Evolutionary conservation across 2,888 invertebrate genomes (phyloP).

Genomic region (Cetonia aurata): DNA sequence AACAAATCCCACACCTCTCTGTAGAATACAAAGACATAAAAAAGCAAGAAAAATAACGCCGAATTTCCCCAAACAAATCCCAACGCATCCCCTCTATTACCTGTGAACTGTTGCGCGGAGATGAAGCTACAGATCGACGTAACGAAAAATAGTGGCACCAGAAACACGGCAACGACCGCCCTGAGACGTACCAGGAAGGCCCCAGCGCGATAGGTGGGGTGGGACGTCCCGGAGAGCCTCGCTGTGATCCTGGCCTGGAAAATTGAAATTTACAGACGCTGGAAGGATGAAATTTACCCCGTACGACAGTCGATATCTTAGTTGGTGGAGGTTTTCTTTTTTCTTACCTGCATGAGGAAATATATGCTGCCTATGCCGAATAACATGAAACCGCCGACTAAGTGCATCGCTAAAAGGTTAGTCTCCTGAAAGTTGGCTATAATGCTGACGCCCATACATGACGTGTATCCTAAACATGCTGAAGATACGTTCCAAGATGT

Average conservation of each 20-base stretch:
- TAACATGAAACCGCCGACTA: conserved; percentile 77
- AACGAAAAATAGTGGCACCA: conserved; percentile 32
- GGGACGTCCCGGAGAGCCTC: not conserved
- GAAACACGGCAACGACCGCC: conserved; percentile 9
- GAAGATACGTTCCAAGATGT: conserved; percentile 55
- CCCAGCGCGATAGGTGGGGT: conserved; percentile 14
- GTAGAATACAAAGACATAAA: no score
- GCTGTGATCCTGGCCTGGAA: conserved; percentile 25
- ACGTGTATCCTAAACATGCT: conserved; percentile 67
- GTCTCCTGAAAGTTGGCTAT: conserved; percentile 82
- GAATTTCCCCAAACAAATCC: no score
- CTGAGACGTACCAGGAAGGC: conserved; percentile 14
- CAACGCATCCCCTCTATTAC: conserved; percentile 6
- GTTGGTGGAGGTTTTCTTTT: no score
- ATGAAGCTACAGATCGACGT: conserved; percentile 12
- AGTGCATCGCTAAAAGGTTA: conserved; percentile 75
- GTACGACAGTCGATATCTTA: not conserved
- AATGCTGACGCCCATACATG: conserved; percentile 76
- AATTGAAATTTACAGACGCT: conserved; percentile 24
- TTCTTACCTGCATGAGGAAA: conserved; percentile 80
- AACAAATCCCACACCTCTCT: no score
- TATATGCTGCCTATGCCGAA: conserved; percentile 85
- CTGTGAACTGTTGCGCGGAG: conserved; percentile 28
- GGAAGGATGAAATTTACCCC: not conserved
- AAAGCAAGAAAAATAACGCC: no score